Evolutionary conservation across 2,797 vertebrate genomes (phyloP).

Genomic region (Melanotaenia pygmaea): DNA sequence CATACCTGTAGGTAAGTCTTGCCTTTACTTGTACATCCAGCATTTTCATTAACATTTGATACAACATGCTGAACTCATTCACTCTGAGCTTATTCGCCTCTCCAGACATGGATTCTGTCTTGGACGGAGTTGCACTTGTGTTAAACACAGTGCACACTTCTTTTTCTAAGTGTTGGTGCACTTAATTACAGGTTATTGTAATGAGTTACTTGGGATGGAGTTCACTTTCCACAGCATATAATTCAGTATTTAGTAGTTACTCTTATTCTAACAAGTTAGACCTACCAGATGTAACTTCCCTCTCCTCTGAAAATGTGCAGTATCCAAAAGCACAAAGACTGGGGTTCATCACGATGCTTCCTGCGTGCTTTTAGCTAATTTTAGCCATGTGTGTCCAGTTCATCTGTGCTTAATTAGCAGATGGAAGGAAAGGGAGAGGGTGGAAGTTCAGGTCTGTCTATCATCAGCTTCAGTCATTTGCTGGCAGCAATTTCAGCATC

Average conservation of each 20-base stretch:
- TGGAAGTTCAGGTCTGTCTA: slow-evolving; percentile 17
- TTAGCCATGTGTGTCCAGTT: slow-evolving; percentile 22
- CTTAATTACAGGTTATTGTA: slow-evolving; percentile 7
- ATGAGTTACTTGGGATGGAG: slow-evolving; percentile 5
- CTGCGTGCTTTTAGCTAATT: slow-evolving; percentile 25
- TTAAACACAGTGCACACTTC: background rate
- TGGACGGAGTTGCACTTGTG: too few relatives aligned
- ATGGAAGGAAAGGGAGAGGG: slow-evolving; percentile 19
- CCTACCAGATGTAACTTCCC: slow-evolving; percentile 3
- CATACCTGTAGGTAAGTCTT: background rate
- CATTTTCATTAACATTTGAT: background rate
- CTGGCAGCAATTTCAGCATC: slow-evolving; percentile 20
- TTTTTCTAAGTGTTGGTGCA: slow-evolving; percentile 5
- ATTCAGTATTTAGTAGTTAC: slow-evolving; percentile 26
- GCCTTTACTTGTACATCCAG: background rate
- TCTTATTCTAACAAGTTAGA: background rate
- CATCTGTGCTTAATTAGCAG: slow-evolving; percentile 44
- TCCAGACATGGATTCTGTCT: too few relatives aligned
- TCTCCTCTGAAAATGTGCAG: slow-evolving; percentile 1
- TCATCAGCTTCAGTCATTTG: slow-evolving; percentile 29
- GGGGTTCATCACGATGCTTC: slow-evolving; percentile 8
- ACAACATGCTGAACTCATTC: background rate
- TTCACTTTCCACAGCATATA: slow-evolving; percentile 15
- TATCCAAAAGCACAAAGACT: slow-evolving; percentile 20
- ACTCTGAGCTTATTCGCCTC: background rate